phyloP scores from a whole-genome alignment of 2,113 vertebrate species.

The Petrocephalus zakoni region DNA sequence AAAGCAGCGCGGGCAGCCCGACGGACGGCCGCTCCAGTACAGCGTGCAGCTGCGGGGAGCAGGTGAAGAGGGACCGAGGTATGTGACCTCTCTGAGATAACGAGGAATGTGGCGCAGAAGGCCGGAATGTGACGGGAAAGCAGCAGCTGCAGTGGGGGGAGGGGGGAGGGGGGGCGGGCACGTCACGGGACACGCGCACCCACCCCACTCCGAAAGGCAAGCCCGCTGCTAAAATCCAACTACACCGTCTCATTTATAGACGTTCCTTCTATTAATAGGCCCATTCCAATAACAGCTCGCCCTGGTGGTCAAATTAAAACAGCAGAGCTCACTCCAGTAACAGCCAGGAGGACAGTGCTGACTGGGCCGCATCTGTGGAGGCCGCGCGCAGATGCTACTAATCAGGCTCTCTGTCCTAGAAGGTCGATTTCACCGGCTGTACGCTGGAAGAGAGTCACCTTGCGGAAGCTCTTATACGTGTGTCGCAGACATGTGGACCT shows the following conservation, averaged over 20 bases:
- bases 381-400: background rate
- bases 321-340: slow-evolving; percentile 54
- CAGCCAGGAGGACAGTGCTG: slow-evolving; percentile 30
- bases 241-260: slow-evolving; percentile 55
- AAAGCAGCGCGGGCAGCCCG: background rate
- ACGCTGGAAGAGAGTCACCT: background rate
- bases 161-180: background rate
- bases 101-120: slow-evolving; percentile 60
- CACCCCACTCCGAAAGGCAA: background rate
- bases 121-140: slow-evolving; percentile 64
- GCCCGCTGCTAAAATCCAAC: slow-evolving; percentile 48
- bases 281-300: slow-evolving; percentile 54
- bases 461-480: background rate
- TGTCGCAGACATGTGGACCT: background rate
- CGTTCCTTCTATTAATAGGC: slow-evolving; percentile 61
- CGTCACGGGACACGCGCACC: background rate
- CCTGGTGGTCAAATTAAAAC: slow-evolving; percentile 42
- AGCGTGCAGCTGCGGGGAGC: background rate
- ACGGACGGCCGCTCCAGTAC: background rate
- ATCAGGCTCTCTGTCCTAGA: background rate
- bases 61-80: slow-evolving; percentile 36
- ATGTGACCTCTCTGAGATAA: slow-evolving; percentile 51
- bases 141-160: slow-evolving; percentile 51
- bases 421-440: background rate
- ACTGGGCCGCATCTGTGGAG: background rate